Conservation (phyloP, 2,888 invertebrate species). For the Marronus borbonicus region DNA sequence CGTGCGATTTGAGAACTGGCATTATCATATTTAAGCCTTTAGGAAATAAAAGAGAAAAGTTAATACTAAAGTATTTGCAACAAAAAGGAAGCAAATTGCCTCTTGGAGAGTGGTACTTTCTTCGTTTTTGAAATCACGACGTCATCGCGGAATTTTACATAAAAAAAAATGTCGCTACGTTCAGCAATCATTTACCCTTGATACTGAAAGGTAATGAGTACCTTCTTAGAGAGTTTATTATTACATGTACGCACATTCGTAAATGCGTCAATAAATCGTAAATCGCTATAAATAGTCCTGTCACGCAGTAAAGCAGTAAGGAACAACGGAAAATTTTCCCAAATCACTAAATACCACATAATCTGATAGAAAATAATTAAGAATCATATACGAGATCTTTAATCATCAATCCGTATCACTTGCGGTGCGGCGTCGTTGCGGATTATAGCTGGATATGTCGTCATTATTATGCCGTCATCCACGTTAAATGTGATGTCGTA, state of each 20-base stretch:
- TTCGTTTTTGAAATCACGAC: no score
- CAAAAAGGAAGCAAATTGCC: no score
- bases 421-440: no score
- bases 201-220: no score
- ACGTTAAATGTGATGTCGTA: not conserved
- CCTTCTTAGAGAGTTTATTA: not conserved
- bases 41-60: no score
- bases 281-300: slow-evolving; percentile 1
- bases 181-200: no score
- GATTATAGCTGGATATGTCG: not conserved
- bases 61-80: no score
- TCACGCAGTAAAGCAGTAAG: not conserved
- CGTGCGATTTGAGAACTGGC: no score
- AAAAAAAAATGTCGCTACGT: no score
- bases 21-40: no score
- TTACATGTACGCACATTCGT: slow-evolving; percentile 1
- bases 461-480: not conserved
- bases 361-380: not conserved
- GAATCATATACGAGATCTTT: not conserved
- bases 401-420: not conserved
- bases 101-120: no score
- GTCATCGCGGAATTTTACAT: no score
- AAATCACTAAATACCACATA: not conserved
- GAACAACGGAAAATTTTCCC: not conserved
- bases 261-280: slow-evolving; percentile 14